Conservation (phyloP, 2,888 invertebrate genomes). For the Ectemnius continuus region DNA sequence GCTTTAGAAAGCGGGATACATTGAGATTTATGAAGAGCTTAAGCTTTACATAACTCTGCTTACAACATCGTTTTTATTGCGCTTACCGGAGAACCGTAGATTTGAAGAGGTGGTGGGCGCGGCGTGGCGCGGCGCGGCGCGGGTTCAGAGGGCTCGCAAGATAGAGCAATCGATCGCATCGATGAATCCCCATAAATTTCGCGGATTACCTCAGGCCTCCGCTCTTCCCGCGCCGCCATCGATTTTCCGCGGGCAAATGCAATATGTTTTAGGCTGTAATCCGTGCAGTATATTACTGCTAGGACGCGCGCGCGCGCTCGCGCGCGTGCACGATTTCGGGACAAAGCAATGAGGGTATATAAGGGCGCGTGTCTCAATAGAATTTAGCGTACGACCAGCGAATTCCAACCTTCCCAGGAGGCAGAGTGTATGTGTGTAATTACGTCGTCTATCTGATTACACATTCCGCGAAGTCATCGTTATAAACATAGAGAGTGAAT, state of each 20-base stretch:
- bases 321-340: slow-evolving; percentile 13
- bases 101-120: too few species aligned
- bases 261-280: background rate
- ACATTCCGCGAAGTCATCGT: slow-evolving; percentile 35
- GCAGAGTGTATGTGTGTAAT: slow-evolving; percentile 5
- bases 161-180: background rate
- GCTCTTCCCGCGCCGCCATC: background rate
- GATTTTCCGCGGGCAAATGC: too few species aligned
- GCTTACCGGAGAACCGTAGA: too few species aligned
- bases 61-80: too few species aligned
- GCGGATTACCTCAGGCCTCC: background rate
- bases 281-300: background rate
- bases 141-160: too few species aligned
- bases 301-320: background rate
- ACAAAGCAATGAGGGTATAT: slow-evolving; percentile 34
- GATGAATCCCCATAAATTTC: background rate
- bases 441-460: slow-evolving; percentile 30
- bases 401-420: slow-evolving; percentile 29
- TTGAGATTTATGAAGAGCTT: too few species aligned
- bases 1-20: too few species aligned
- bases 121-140: too few species aligned
- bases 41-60: too few species aligned
- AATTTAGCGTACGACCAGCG: slow-evolving; percentile 38
- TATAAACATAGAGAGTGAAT: slow-evolving; percentile 23
- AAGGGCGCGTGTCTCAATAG: slow-evolving; percentile 22